Conservation (phyloP, 2,113 vertebrate species). For the Aphelocoma coerulescens region DNA sequence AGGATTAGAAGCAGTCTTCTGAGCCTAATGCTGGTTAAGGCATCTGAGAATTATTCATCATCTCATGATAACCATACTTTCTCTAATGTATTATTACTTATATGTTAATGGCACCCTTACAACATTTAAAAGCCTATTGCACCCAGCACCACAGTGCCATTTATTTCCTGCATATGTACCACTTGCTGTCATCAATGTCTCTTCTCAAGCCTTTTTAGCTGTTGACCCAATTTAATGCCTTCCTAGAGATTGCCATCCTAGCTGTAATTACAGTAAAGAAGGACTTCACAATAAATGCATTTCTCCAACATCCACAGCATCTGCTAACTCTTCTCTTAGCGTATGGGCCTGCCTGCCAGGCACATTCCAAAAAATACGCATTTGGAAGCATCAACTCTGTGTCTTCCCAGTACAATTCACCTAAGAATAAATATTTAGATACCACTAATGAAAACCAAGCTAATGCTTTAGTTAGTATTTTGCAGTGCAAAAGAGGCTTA, state of each 20-base stretch:
- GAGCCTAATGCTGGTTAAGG: slow-evolving; percentile 17
- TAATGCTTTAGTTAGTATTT: neutral
- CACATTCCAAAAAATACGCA: neutral
- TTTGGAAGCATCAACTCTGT: neutral
- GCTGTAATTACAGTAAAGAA: slow-evolving; percentile 62
- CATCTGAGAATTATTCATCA: slow-evolving; percentile 40
- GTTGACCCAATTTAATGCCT: slow-evolving; percentile 72
- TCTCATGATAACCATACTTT: slow-evolving; percentile 21
- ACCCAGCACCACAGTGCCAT: neutral
- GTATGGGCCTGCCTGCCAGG: neutral
- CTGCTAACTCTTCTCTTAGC: slow-evolving; percentile 21
- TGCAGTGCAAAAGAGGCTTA: neutral
- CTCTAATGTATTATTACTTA: slow-evolving; percentile 61
- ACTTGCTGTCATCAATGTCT: slow-evolving; percentile 39
- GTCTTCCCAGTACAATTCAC: neutral
- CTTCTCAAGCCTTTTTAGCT: slow-evolving; percentile 54
- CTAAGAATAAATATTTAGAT: neutral
- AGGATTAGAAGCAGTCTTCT: slow-evolving; percentile 20
- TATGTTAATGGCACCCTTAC: slow-evolving; percentile 40
- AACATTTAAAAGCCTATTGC: slow-evolving; percentile 18
- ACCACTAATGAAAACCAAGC: neutral
- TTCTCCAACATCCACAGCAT: slow-evolving; percentile 13
- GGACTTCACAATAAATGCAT: slow-evolving; percentile 26
- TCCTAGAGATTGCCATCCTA: slow-evolving; percentile 59
- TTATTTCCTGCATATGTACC: slow-evolving; percentile 30